Evolutionary conservation across 30 jellyfish, hydroid and myxozoan genomes (phyloP), one percentile per base, ranked within the genome.

Genomic region (Catostylus mosaicus): DNA sequence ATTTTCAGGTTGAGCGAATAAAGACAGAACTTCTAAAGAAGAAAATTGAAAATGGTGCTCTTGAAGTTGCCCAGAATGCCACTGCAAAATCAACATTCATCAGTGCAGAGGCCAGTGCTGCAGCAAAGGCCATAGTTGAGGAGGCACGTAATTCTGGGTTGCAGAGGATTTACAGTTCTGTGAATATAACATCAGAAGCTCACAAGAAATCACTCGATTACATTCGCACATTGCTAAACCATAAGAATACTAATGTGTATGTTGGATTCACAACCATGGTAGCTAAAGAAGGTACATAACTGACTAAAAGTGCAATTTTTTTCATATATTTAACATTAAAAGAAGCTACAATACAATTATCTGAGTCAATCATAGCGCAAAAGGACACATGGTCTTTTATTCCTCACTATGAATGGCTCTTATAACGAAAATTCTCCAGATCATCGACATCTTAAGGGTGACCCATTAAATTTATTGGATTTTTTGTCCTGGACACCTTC

Each of bases 91-190:
- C 90, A 26, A 18, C 80, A 3, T 76, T 86, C 60, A 64, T 86
- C 50, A 56, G 40, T 5, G 85, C 96, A 0, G 73, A 86, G 65
- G 96, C 90, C 3, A 76, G 27, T 31, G 96, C 90, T 18, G 64
- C 66, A 27, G 86, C 96, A 0, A 74, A 86, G 36, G 96, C 96
- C 6, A 37, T 38, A 2, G 66, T 75, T 12, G 90, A 85, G 32
- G 73, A 76, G 32, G 88, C 96, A 16, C 63, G 96, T 27, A 86
- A 75, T 68, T 77, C 89, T 65, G 96, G 96, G n/a, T 40, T 86
- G 79, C 89, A 86, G 26, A 68, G 36, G 14, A 77, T 86, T 32
- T 86, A 45, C 34, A 36, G 52, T 1, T 51, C 87, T 3, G 60
- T 86, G 52, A 86, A 86, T 54, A 77, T 86, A 19, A 86, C 90